A percentile compares a stretch with the other conserved stretches of the same genome.
Evolutionary conservation across 1,140 invertebrate species (phyloP).

Genomic region (Drosophila novamexicana): DNA sequence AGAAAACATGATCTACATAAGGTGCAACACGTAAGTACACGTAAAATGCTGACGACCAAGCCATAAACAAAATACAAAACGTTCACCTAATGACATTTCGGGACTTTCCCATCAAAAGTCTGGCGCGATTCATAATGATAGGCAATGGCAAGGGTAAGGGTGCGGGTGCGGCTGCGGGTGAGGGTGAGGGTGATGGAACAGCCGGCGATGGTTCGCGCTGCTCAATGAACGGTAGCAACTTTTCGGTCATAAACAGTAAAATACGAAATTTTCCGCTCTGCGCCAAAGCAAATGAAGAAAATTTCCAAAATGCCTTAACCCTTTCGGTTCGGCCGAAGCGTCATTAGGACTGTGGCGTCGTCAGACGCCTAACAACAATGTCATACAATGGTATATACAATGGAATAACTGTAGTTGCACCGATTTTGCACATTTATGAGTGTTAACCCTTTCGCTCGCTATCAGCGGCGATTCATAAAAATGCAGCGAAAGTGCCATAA

Average conservation of each 20-base stretch:
- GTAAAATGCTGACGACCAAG: conserved; percentile 33
- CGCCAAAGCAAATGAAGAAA: conserved; percentile 64
- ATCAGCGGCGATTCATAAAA: conserved; percentile 63
- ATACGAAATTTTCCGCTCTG: conserved; percentile 59
- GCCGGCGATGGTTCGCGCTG: conserved; percentile 18
- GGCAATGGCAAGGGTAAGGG: not conserved
- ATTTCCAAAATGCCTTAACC: conserved; percentile 71
- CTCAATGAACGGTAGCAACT: conserved; percentile 74
- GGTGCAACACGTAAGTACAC: conserved; percentile 1
- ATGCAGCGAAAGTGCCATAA: conserved; percentile 66
- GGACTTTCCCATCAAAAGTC: conserved; percentile 81
- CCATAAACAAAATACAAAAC: conserved; percentile 68
- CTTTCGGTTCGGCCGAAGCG: conserved; percentile 59
- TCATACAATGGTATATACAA: not conserved
- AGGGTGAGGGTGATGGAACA: conserved; percentile 32
- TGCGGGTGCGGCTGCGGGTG: too few species aligned
- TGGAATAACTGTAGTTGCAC: conserved; percentile 3
- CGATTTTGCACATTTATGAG: conserved; percentile 32
- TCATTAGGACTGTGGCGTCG: conserved; percentile 76
- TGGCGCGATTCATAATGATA: conserved; percentile 76
- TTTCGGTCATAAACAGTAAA: conserved; percentile 59
- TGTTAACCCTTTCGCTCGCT: conserved; percentile 45
- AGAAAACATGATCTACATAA: conserved; percentile 1
- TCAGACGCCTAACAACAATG: conserved; percentile 46
- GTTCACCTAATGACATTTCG: conserved; percentile 75